Evolutionary conservation across 2,888 invertebrate species (phyloP), one percentile per base, ranked within the genome.

Genomic region (Drosophila leonis): DNA sequence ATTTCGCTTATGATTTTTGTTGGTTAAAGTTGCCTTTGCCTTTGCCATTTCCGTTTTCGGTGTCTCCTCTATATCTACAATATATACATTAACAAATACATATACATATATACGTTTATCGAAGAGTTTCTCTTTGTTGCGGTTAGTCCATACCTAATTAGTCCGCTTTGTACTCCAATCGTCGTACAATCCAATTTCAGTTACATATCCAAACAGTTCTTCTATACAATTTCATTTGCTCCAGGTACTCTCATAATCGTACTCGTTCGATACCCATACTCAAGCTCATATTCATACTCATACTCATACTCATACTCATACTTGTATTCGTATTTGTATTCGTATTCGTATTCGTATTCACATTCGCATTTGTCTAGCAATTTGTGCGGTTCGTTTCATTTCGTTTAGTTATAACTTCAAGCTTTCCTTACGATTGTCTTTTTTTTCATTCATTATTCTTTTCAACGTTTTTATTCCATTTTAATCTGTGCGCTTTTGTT

Each of bases 401-500:
- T 66, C 49, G 60, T 69, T 71, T 52, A 54, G 46, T 54, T 62
- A 27, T 31, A 57, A 46, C 57, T 62, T 42, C 33, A 64, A 49
- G 61, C 65, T 62, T 71, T 72, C 72, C 13, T 52, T 65, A 64
- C 41, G 18, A 52, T 59, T 67, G 65, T 65, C 20, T 13, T 64
- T 9, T 63, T 72, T 27, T 49, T n/a, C n/a, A 62, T 57, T 31
- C 51, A 57, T 44, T 13, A 52, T 33, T 56, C 37, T 57, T 62
- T 63, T 55, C 48, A 49, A 49, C 48, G 48, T 49, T 49, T 59
- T 77, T 78, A 78, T 75, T 77, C 70, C 70, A 62, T 72, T 80
- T 75, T 54, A 66, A 74, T 75, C 78, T 80, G 51, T 61, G 68
- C 67, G 60, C 64, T 65, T 73, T 86, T 80, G 70, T 82, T 80